Evolutionary conservation across 2,797 vertebrate genomes (phyloP), one percentile per base, ranked within the genome.

Genomic region (Holocentrus rufus): DNA sequence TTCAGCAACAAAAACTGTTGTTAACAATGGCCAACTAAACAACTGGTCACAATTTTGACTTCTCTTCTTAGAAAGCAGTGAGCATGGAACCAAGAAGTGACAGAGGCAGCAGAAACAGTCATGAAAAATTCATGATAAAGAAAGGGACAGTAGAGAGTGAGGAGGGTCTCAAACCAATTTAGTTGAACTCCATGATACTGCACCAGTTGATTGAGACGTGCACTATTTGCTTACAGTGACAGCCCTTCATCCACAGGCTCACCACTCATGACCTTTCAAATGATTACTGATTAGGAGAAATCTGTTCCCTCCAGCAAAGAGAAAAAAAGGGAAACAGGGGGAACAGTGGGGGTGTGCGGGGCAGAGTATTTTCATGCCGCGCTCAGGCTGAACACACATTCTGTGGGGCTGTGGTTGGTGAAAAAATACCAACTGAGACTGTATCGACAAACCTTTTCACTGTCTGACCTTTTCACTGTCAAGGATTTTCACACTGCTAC

Each of bases 211-310:
- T 82, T 52, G 79, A 85, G 83, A 82, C 77, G 85, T 83, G 14
- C 58, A 85, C 79, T 78, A 82, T 85, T 72, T 77, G 85, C 66
- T 72, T 63, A 20, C 63, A 79, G 77, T 83, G 0, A 53, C 78
- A 84, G 86, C 79, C 61, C 81, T 79, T 89, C n/a, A 56, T 75
- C 74, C 79, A 69, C 74, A 79, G 78, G 80, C 70, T 65, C 65
- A 84, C 56, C 76, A 8, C 72, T 83, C 84, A 73, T 82, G 88
- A 90, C 89, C 89, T 91, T 89, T 90, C 80, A 73, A 85, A 83
- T 85, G 85, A 89, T 89, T 80, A 83, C 84, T 88, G 86, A 91
- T 91, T 88, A 88, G 79, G 66, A 87, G 77, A 80, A 85, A 79
- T 86, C 76, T 69, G 65, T 76, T 23, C 52, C 85, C 82, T 86